These are phyloP conservation scores for Chloroclystis v-ata DNA, from an alignment of 2,888 invertebrate genomes.

Conservation along the genomic window DNA sequence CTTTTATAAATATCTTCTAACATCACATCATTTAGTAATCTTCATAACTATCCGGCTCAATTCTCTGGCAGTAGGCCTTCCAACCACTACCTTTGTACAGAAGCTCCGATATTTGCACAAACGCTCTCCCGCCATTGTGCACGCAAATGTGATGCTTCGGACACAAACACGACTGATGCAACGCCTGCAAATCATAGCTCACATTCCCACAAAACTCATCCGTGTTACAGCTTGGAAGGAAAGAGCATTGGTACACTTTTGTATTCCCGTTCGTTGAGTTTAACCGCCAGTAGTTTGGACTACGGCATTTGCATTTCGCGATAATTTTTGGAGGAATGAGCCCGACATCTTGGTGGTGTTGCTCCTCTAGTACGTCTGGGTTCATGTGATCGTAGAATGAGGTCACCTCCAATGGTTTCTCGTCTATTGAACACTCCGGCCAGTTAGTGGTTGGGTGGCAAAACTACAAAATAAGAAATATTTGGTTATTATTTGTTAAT, in stretches of 20 bases:
- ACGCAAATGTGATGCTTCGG: conserved; percentile 79
- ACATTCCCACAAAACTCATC: conserved; percentile 81
- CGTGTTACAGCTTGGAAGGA: conserved; percentile 71
- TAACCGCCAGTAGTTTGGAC: conserved; percentile 73
- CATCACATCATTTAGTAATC: conserved; percentile 35
- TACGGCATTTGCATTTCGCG: conserved; percentile 70
- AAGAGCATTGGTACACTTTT: conserved; percentile 63
- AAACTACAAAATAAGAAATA: conserved; percentile 57
- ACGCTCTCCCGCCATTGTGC: conserved; percentile 64
- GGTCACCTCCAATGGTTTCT: conserved; percentile 57
- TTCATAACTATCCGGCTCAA: conserved; percentile 44
- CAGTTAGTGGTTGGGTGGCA: conserved; percentile 62
- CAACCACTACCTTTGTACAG: conserved; percentile 77
- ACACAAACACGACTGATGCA: conserved; percentile 81
- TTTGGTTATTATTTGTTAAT: neutral
- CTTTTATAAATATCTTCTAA: no score
- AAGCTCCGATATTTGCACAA: conserved; percentile 70
- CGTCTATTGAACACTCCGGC: conserved; percentile 52
- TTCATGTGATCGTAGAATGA: conserved; percentile 50
- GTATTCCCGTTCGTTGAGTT: conserved; percentile 35
- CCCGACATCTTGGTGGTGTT: conserved; percentile 59
- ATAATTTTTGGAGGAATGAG: conserved; percentile 61
- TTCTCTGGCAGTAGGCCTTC: conserved; percentile 73
- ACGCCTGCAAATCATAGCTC: conserved; percentile 75
- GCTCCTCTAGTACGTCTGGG: conserved; percentile 59